Evolutionary conservation across 2,797 vertebrate genomes (phyloP).

Genomic region (Sebastes vulpes): DNA sequence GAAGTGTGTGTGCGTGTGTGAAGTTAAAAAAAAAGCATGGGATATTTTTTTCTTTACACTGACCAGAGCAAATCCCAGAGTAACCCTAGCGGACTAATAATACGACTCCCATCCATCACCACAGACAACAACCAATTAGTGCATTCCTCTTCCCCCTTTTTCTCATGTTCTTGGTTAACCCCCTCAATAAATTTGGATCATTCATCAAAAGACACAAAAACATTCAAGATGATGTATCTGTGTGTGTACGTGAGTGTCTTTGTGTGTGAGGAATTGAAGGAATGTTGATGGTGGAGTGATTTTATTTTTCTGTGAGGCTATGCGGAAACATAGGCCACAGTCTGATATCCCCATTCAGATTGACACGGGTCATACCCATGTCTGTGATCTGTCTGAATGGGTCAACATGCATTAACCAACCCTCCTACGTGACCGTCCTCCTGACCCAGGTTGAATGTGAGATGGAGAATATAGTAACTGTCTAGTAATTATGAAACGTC

Average conservation of each 20-base stretch:
- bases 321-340: background rate
- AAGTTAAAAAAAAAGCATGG: background rate
- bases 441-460: background rate
- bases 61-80: constrained; percentile 64
- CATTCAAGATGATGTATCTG: constrained; percentile 17
- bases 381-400: constrained; percentile 1
- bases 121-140: constrained; percentile 85
- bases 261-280: constrained; percentile 17
- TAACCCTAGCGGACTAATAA: constrained; percentile 76
- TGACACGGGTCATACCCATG: no score
- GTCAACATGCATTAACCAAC: background rate
- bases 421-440: background rate
- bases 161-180: constrained; percentile 75
- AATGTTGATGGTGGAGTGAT: constrained; percentile 39
- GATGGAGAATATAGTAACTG: background rate
- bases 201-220: constrained; percentile 63
- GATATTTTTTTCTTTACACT: constrained; percentile 50
- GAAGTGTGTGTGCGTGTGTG: background rate
- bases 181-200: constrained; percentile 49
- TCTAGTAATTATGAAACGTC: background rate
- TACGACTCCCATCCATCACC: constrained; percentile 81
- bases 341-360: background rate
- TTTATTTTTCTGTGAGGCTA: constrained; percentile 16
- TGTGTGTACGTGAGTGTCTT: background rate
- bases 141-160: constrained; percentile 73